phyloP scores from a whole-genome alignment of 1,140 invertebrate genomes.

The Cotesia vestalis region DNA sequence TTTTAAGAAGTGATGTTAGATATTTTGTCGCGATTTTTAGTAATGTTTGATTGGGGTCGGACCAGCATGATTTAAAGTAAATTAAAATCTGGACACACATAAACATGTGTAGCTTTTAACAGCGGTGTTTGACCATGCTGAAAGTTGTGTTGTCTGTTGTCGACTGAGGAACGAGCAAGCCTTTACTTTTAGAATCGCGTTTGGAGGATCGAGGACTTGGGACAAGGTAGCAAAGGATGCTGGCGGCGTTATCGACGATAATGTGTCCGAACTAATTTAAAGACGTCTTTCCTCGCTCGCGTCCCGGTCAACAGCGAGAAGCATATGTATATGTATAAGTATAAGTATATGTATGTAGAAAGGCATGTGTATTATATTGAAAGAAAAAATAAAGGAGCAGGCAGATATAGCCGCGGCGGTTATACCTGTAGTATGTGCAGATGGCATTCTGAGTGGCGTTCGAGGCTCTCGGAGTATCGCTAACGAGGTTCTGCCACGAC shows the following conservation, averaged over 20 bases:
- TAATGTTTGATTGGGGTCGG: no score
- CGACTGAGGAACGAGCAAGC: conserved; percentile 2
- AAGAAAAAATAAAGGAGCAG: not conserved
- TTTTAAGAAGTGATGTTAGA: no score
- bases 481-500: conserved; percentile 65
- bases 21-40: no score
- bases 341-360: not conserved
- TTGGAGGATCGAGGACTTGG: not conserved
- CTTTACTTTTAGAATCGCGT: not conserved
- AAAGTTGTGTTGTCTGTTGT: not conserved
- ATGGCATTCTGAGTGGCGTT: conserved; percentile 60
- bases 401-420: conserved; percentile 9
- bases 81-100: not conserved
- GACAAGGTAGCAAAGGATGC: conserved; percentile 35
- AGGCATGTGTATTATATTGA: conserved; percentile 1
- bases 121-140: not conserved
- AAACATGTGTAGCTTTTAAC: not conserved
- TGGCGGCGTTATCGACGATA: conserved; percentile 60
- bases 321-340: not conserved
- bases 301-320: not conserved
- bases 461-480: conserved; percentile 47
- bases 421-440: conserved; percentile 51
- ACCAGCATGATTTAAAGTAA: no score
- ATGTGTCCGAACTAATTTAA: conserved; percentile 65
- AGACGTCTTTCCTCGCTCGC: conserved; percentile 54